Evolutionary conservation across 30 jellyfish, hydroid and myxozoan genomes (phyloP), one percentile per base, ranked within the genome.

Genomic region (Hydractinia symbiolongicarpus): DNA sequence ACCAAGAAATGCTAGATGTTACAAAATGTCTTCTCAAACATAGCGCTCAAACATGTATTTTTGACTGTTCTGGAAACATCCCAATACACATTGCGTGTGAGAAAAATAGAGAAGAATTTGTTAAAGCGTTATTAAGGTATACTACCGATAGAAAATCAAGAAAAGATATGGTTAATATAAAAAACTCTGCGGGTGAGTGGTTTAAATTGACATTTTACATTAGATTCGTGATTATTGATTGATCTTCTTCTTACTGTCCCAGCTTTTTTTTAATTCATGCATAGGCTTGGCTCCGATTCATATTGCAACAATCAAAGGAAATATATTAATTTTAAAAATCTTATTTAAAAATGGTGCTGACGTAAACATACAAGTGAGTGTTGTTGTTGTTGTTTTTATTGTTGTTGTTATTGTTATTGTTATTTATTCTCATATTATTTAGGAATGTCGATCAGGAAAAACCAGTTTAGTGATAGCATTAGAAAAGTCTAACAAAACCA

Each of bases 371-470:
- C 69, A 58, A 58, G 69, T 58, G 17, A 6, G 74, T 64, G 40
- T 13, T 13, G 9, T 6, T 13, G 4, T 6, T 64, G 74, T 6
- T 6, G 19, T 7, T 8, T n/a, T 7, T 64, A 13, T 6, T 6
- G 8, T 6, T n/a, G 16, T 13, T 6, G 40, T 58, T 58, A 3
- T 58, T 16, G 19, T 11, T 11, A 3, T 58, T 58, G 69, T 58
- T 13, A 13, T 64, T 64, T 13, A 44, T 64, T 64, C 4, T 64
- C 7, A 2, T 30, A 30, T 30, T 30, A 30, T 64, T 7, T 13
- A 64, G 74, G 52, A 64, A 7, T 44, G 74, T 64, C 74, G 52
- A 7, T 6, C 74, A n/a, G 74, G 74, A 64, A 64, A 64, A 64
- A 64, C 74, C 9, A 64, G 74, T 13, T 64, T 64, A 13, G 17